phyloP scores from a whole-genome alignment of 2,113 vertebrate genomes.

The Callionymus lyra region DNA sequence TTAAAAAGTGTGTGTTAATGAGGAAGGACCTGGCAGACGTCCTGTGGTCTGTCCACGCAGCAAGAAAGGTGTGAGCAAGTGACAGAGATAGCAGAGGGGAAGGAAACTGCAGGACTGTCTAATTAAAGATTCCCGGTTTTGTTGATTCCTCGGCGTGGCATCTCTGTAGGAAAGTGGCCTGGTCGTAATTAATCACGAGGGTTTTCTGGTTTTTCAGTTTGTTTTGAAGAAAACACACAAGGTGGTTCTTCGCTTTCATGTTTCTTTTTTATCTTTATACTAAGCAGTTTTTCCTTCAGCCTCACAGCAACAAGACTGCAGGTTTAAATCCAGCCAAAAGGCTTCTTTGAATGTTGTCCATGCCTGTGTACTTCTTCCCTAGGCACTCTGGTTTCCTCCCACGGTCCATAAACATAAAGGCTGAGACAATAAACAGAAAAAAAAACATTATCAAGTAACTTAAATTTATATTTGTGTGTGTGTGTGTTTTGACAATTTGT shows the following conservation, averaged over 20 bases:
- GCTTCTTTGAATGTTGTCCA: too few relatives aligned
- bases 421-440: too few relatives aligned
- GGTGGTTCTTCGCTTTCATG: neutral
- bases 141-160: slow-evolving; percentile 38
- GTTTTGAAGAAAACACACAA: slow-evolving; percentile 2
- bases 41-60: slow-evolving; percentile 19
- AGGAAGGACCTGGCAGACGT: slow-evolving; percentile 26
- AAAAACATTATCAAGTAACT: too few relatives aligned
- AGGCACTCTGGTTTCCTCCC: too few relatives aligned
- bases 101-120: slow-evolving; percentile 27
- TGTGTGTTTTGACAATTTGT: too few relatives aligned
- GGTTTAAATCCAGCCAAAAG: too few relatives aligned
- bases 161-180: slow-evolving; percentile 29
- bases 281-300: too few relatives aligned
- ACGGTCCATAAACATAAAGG: too few relatives aligned
- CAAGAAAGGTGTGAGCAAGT: slow-evolving; percentile 46
- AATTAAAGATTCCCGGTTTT: slow-evolving; percentile 49
- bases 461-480: too few relatives aligned
- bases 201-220: slow-evolving; percentile 35
- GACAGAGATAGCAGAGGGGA: slow-evolving; percentile 18
- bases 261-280: neutral
- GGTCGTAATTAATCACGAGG: slow-evolving; percentile 50
- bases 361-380: too few relatives aligned
- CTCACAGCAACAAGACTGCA: too few relatives aligned
- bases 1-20: slow-evolving; percentile 27